Evolutionary conservation across 2,797 vertebrate species (phyloP).

Genomic region (Pterois miles): DNA sequence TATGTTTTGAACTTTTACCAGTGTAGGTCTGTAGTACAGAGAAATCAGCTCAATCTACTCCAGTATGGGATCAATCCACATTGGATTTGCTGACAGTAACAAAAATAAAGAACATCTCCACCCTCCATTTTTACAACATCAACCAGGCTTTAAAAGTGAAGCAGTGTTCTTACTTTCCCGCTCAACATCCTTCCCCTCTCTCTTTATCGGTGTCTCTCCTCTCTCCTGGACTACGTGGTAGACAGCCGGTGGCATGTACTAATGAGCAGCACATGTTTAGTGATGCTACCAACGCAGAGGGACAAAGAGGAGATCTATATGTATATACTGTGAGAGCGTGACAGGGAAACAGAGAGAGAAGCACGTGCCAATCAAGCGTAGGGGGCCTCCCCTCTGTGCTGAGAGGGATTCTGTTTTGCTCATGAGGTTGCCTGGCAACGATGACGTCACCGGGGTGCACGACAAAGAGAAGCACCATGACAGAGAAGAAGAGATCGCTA

Average conservation of each 20-base stretch:
- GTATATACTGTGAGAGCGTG: not conserved
- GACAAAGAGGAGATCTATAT: slow-evolving; percentile 30
- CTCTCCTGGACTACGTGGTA: not conserved
- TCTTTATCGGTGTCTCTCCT: not conserved
- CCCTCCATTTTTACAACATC: not conserved
- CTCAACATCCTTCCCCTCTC: not conserved
- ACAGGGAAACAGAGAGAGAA: slow-evolving; percentile 2
- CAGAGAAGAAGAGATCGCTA: slow-evolving; percentile 10
- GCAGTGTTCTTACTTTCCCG: slow-evolving; percentile 1
- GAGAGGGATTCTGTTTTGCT: slow-evolving; percentile 87
- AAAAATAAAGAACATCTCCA: not conserved
- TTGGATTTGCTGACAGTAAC: not conserved
- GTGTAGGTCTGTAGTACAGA: not conserved
- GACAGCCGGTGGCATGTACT: slow-evolving; percentile 14
- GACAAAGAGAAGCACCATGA: slow-evolving; percentile 61
- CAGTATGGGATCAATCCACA: not conserved
- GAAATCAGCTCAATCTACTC: not conserved
- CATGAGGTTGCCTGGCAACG: slow-evolving; percentile 79
- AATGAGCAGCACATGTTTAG: slow-evolving; percentile 29
- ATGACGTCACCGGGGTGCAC: slow-evolving; percentile 75
- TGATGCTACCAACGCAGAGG: not conserved
- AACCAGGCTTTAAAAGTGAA: not conserved
- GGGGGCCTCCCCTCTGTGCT: slow-evolving; percentile 75
- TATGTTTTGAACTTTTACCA: not conserved
- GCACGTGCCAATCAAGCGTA: slow-evolving; percentile 60